Evolutionary conservation across 1,140 invertebrate genomes (phyloP), one percentile per base, ranked within the genome.

Genomic region (Hypothenemus hampei): DNA sequence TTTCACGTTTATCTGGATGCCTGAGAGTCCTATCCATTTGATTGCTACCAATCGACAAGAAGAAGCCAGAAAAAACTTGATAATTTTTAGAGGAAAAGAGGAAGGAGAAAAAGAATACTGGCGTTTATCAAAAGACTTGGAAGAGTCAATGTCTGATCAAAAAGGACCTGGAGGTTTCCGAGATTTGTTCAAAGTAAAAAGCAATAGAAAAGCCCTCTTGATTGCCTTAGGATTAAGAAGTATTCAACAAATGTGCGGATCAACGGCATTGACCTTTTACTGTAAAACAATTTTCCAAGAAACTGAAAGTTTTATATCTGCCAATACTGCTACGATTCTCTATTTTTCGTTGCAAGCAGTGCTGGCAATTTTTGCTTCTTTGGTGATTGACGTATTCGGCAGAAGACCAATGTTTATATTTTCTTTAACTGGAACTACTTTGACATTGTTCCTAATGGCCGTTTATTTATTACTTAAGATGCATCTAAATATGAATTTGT

Each of bases 191-290:
- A 66, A 64, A 6, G 76, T 76, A 0, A 71, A 72, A 11, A 78
- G 73, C 3, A 83, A 85, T 62, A 71, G 77, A 22, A 79, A 75
- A 56, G 82, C 82, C 0, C 68, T 89, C 6, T 68, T 79, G 10
- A 79, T 88, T 26, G 72, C 80, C 6, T 63, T 82, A 19, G 73
- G 79, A 11, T 71, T 89, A 48, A 84, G 85, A 65, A 74, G 83
- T 6, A 82, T 86, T 23, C 85, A 89, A 65, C 85, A 88, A 63
- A 76, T 87, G 16, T 84, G 81, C 44, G 84, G 87, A 1, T 81
- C 87, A n/a, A 83, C 83, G 33, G 83, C 81, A 3, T 75, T 90
- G 18, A 81, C 83, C 60, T 82, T 84, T 26, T 89, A 88, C 63
- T 78, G 84, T 16, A 82, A 86, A 51, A 81, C 82, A 41, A 87